Evolutionary conservation across 2,113 vertebrate genomes (phyloP), one percentile per base, ranked within the genome.

Genomic region (Nycticorax nycticorax): DNA sequence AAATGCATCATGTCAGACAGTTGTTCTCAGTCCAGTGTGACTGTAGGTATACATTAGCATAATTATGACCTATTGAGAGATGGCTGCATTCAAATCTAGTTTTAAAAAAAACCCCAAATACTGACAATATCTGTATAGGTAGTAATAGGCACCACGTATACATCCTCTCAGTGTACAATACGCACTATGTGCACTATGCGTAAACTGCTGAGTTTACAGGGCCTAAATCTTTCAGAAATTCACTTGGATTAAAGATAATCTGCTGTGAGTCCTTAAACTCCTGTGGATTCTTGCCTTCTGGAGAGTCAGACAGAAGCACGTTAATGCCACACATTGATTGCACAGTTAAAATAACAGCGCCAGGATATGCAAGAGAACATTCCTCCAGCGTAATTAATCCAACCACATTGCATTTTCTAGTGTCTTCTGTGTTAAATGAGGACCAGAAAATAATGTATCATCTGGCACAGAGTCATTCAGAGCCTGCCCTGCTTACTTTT

Each of bases 231-330:
- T 73, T 60, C 66, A 93, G 69, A 75, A 82, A 94, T 79, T 60
- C 66, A 48, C n/a, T 39, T 76, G 94, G 93, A 95, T 97, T 95
- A 96, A 94, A 94, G 91, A 56, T 89, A 97, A 96, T 80, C 86
- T 91, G 52, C 69, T 87, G 30, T 63, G 81, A 95, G 89, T 68
- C 69, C 77, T 66, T 32, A 68, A 85, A 89, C 81, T 93, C 80
- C 81, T 78, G 66, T 56, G 87, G 92, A 96, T 95, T 91, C 89
- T 75, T 96, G 89, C 55, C 95, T 87, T 95, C 81, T 95, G 78
- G 52, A 78, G 91, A 53, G 72, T 21, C 67, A 88, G 67, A 66
- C 74, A 33, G 88, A 82, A 96, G 85, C 45, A 94, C 14, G 63
- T 66, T 55, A 90, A 83, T 94, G 47, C 45, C 92, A 69, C 55